Percentiles rank a stretch among this genome's conserved stretches.
phyloP scores from a whole-genome alignment of 64 coral and sea anemone species.

The Orbicella faveolata region DNA sequence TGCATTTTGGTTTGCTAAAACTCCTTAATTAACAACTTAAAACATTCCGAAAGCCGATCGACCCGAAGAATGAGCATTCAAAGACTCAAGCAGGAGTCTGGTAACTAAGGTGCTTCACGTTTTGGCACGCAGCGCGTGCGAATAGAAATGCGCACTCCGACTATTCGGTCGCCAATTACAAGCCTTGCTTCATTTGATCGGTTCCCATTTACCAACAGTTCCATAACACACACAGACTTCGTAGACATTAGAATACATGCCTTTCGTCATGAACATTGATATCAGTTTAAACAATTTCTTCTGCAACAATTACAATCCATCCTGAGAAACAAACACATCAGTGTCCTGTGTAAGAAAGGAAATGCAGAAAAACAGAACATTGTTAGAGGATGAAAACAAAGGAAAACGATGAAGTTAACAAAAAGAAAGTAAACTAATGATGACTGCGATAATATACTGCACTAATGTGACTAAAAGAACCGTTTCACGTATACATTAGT shows the following conservation, averaged over 20 bases:
- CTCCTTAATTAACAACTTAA: no score
- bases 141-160: neutral
- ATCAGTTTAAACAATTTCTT: neutral
- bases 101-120: no score
- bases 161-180: neutral
- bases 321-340: no score
- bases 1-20: no score
- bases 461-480: no score
- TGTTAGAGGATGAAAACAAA: neutral
- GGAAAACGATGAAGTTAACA: neutral
- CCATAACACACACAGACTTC: neutral
- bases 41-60: no score
- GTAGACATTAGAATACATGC: neutral
- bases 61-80: no score
- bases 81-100: no score
- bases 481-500: no score
- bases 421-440: no score
- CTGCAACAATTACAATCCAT: neutral
- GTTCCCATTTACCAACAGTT: neutral
- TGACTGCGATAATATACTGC: no score
- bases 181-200: neutral
- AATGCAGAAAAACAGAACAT: neutral
- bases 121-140: neutral
- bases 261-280: neutral
- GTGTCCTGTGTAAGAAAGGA: neutral